Conservation (phyloP, 2,797 vertebrate genomes). For the Lagorchestes hirsutus region DNA sequence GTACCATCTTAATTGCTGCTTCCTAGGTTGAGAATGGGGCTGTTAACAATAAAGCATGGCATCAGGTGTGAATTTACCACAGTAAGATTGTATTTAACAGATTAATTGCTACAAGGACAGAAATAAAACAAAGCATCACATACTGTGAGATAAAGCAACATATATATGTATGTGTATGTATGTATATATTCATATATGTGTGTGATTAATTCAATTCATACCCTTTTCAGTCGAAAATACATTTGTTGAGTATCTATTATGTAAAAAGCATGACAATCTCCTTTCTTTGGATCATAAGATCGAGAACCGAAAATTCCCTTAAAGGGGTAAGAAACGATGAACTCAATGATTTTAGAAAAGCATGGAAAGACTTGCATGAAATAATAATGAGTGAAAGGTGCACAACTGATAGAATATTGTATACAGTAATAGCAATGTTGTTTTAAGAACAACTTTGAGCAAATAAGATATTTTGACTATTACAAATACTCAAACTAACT, state of each 20-base stretch:
- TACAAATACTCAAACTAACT: not conserved
- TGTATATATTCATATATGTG: no score
- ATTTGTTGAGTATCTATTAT: not conserved
- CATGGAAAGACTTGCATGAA: not conserved
- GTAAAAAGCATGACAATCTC: not conserved
- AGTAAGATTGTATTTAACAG: not conserved
- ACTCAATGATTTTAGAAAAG: not conserved
- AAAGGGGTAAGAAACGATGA: not conserved
- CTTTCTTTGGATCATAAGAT: not conserved
- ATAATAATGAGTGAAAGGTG: not conserved
- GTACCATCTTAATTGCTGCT: not conserved
- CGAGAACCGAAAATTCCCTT: not conserved
- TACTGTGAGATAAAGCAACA: not conserved
- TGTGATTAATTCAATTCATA: not conserved
- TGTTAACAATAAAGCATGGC: not conserved
- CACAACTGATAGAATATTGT: not conserved
- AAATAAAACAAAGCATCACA: not conserved
- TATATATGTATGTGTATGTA: not conserved
- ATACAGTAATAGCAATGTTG: not conserved
- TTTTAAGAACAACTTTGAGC: not conserved
- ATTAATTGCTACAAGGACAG: not conserved
- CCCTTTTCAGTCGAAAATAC: not conserved
- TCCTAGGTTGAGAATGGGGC: not conserved
- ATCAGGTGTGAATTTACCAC: not conserved
- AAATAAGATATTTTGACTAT: not conserved